Percentiles rank a stretch among this genome's conserved stretches.
Conservation (phyloP, 2,113 vertebrate genomes). For the Upupa epops region DNA sequence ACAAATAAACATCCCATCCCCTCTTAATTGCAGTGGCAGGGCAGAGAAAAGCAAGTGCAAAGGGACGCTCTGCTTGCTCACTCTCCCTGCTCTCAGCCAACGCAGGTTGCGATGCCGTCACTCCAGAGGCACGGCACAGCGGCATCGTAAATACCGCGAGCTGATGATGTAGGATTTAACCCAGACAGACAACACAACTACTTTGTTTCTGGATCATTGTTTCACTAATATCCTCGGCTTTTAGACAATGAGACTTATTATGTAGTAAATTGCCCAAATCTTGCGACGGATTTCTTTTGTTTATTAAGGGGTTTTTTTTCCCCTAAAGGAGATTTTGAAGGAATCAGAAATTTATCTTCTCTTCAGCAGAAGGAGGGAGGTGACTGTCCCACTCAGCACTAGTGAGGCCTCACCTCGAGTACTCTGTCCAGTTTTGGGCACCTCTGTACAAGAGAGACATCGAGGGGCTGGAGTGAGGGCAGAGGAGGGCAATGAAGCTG, state of each 20-base stretch:
- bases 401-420: too few relatives aligned
- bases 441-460: too few relatives aligned
- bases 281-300: background rate
- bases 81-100: background rate
- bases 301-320: background rate
- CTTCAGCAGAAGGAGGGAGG: too few relatives aligned
- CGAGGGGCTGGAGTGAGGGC: too few relatives aligned
- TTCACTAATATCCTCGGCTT: background rate
- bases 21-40: background rate
- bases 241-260: background rate
- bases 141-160: background rate
- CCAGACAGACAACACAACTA: background rate
- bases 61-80: background rate
- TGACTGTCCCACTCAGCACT: too few relatives aligned
- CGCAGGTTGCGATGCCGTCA: rapidly evolving
- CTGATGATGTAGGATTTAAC: background rate
- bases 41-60: background rate
- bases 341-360: background rate
- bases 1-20: background rate
- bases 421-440: too few relatives aligned
- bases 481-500: too few relatives aligned
- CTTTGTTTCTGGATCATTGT: background rate
- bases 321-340: background rate
- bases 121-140: background rate
- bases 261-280: background rate